Conservation (phyloP, 2,113 vertebrate species). For the Labeo rohita region DNA sequence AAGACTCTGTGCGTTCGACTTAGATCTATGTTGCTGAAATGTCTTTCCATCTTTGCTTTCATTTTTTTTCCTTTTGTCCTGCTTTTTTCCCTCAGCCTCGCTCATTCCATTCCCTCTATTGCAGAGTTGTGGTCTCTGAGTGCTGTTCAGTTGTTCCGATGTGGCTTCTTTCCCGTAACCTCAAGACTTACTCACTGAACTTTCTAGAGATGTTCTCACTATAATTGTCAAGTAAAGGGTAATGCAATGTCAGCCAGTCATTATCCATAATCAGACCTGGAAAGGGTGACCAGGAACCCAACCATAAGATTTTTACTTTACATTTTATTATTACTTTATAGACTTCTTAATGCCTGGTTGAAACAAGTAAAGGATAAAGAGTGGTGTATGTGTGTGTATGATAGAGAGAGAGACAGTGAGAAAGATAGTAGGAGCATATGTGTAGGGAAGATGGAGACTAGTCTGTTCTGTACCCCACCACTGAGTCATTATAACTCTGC, state of each 20-base stretch:
- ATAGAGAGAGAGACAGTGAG: background rate
- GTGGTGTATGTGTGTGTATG: background rate
- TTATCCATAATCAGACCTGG: background rate
- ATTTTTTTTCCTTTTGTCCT: background rate
- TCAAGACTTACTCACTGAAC: background rate
- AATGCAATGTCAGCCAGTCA: background rate
- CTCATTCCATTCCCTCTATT: constrained; percentile 10
- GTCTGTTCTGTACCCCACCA: constrained; percentile 2
- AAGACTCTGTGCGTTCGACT: background rate
- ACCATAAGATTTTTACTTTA: background rate
- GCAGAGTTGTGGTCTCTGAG: constrained; percentile 12
- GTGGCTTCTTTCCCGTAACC: background rate
- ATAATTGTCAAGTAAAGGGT: constrained; percentile 4
- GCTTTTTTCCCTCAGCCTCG: constrained; percentile 18
- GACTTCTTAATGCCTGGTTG: background rate
- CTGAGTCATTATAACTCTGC: constrained; percentile 7
- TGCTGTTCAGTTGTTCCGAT: constrained; percentile 29
- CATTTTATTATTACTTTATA: background rate
- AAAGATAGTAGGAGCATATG: background rate
- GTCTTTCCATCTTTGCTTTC: constrained; percentile 2
- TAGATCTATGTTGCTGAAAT: background rate
- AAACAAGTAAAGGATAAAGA: background rate
- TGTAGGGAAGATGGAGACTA: background rate
- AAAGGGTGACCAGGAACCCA: background rate
- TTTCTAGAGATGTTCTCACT: constrained; percentile 1